A percentile compares a stretch with the other conserved stretches of the same genome.
Conservation (phyloP, 2,888 invertebrate genomes). For the Suillia variegata region DNA sequence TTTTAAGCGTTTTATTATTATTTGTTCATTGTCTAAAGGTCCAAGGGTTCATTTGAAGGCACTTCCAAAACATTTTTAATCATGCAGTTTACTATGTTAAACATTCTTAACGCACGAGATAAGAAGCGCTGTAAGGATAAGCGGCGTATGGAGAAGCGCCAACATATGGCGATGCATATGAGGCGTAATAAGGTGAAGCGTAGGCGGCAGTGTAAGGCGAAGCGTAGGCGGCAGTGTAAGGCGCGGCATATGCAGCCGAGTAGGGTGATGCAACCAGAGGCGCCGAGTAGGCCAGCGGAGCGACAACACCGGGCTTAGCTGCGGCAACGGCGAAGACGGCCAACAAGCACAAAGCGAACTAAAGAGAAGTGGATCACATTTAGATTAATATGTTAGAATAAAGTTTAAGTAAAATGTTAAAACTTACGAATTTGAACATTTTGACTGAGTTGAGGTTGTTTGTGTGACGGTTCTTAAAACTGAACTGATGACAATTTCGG, state of each 20-base stretch:
- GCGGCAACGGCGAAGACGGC: slow-evolving; percentile 44
- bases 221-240: slow-evolving; percentile 46
- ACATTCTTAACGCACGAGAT: slow-evolving; percentile 25
- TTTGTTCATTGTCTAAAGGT: too few species aligned
- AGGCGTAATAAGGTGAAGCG: slow-evolving; percentile 52
- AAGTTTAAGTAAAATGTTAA: neutral
- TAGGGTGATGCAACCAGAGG: slow-evolving; percentile 47
- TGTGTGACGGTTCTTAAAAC: slow-evolving; percentile 27
- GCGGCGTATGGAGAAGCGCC: slow-evolving; percentile 50
- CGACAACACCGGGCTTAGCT: slow-evolving; percentile 44
- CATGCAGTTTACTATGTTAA: too few species aligned
- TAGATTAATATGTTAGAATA: neutral
- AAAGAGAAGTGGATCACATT: neutral
- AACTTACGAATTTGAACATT: slow-evolving; percentile 58
- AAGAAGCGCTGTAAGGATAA: slow-evolving; percentile 46
- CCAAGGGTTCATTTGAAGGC: too few species aligned
- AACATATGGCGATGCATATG: slow-evolving; percentile 59
- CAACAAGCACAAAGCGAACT: slow-evolving; percentile 48
- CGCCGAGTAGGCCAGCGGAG: slow-evolving; percentile 36
- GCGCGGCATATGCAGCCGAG: slow-evolving; percentile 45
- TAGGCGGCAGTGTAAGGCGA: slow-evolving; percentile 48
- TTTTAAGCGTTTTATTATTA: too few species aligned
- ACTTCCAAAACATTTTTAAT: too few species aligned
- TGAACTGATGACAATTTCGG: neutral
- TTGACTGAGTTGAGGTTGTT: slow-evolving; percentile 33